Conservation (phyloP, 2,113 vertebrate species). For the Todiramphus saurophagus region DNA sequence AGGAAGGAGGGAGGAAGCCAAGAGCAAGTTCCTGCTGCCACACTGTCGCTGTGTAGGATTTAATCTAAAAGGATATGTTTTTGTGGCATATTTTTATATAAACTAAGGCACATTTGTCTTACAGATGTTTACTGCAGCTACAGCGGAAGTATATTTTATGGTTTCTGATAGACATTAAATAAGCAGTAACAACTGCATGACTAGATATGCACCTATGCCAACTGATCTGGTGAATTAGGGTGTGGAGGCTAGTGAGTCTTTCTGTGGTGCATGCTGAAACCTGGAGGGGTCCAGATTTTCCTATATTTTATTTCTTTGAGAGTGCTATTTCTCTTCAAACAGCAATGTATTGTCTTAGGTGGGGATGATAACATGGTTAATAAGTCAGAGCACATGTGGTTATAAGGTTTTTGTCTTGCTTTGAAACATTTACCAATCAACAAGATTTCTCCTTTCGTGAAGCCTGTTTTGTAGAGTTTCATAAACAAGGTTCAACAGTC, state of each 20-base stretch:
- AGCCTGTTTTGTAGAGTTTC: conserved; percentile 44
- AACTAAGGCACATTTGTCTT: background rate
- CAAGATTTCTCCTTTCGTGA: conserved; percentile 23
- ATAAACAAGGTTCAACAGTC: conserved; percentile 64
- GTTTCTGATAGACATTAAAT: background rate
- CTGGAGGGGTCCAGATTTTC: background rate
- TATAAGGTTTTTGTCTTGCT: conserved; percentile 3
- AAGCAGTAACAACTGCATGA: background rate
- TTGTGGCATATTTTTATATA: background rate
- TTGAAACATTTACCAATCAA: conserved; percentile 16
- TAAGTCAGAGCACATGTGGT: background rate
- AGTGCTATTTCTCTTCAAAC: background rate
- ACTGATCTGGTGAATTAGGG: background rate
- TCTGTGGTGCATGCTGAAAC: background rate
- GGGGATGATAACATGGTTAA: background rate
- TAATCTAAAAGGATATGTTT: background rate
- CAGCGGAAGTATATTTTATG: background rate
- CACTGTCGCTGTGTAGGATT: background rate
- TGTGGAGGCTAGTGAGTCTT: background rate
- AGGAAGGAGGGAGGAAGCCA: background rate
- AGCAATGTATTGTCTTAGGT: background rate
- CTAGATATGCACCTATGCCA: background rate
- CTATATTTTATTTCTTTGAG: background rate
- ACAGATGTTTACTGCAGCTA: background rate
- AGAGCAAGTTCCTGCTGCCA: background rate